Percentiles rank a stretch among this genome's conserved stretches.
Conservation (phyloP, 2,888 invertebrate genomes). For the Xestia xanthographa region DNA sequence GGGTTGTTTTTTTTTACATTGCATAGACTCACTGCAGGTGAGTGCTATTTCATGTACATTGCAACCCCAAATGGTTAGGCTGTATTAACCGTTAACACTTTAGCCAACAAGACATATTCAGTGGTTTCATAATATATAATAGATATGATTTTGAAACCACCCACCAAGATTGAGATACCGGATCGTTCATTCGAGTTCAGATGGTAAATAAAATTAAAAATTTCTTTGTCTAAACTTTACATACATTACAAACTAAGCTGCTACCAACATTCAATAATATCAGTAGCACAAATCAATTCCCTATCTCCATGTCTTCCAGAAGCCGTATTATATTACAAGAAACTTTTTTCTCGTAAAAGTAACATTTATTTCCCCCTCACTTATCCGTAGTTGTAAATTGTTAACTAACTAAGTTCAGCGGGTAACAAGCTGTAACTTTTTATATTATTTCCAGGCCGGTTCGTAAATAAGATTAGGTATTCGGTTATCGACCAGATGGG, state of each 20-base stretch:
- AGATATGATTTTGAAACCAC: neutral
- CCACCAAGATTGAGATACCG: neutral
- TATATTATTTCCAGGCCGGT: constrained; percentile 40
- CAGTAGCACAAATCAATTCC: neutral
- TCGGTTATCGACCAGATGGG: constrained; percentile 23
- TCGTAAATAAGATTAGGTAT: constrained; percentile 27
- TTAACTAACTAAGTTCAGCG: constrained; percentile 33
- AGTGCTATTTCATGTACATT: too few species aligned
- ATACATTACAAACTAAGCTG: neutral
- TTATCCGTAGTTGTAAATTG: constrained; percentile 34
- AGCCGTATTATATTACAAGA: neutral
- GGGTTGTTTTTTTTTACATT: too few species aligned
- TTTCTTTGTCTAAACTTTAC: neutral
- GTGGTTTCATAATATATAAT: neutral
- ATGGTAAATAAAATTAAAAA: neutral
- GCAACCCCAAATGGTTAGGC: neutral
- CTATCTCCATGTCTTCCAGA: neutral
- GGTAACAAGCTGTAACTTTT: constrained; percentile 33
- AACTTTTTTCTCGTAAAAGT: constrained; percentile 6
- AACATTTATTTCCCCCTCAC: constrained; percentile 23
- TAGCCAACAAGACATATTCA: neutral
- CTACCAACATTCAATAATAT: neutral
- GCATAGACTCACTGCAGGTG: too few species aligned
- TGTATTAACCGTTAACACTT: neutral
- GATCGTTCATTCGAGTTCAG: neutral